Conservation (phyloP, 2,113 vertebrate genomes). For the Cryptotis parvus region DNA sequence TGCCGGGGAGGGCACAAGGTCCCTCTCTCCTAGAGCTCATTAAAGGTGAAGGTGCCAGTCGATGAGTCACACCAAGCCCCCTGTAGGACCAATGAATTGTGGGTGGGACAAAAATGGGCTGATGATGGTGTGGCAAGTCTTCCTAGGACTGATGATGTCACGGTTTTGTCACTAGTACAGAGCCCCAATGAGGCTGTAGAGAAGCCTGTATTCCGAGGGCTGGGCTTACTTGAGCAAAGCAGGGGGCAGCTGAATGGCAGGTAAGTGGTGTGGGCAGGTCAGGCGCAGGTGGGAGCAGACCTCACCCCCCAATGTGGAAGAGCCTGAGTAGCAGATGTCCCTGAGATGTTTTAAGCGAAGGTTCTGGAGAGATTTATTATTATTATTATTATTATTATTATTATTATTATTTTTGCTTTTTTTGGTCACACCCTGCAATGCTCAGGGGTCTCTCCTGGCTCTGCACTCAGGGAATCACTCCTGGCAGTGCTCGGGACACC, state of each 20-base stretch:
- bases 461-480: too few relatives aligned
- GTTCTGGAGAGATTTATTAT: not conserved
- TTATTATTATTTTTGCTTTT: too few relatives aligned
- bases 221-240: not conserved
- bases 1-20: not conserved
- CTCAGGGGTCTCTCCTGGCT: too few relatives aligned
- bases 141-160: not conserved
- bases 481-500: too few relatives aligned
- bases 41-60: not conserved
- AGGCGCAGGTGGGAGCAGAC: not conserved
- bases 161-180: not conserved
- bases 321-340: not conserved
- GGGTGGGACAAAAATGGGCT: not conserved
- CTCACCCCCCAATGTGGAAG: not conserved
- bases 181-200: not conserved
- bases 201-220: too few relatives aligned
- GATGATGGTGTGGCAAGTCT: accelerated
- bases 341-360: not conserved
- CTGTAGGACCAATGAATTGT: not conserved
- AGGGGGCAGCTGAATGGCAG: not conserved
- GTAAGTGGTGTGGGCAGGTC: not conserved
- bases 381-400: too few relatives aligned
- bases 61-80: not conserved
- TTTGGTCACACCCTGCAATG: too few relatives aligned
- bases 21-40: not conserved